A percentile compares a stretch with the other conserved stretches of the same genome.
Evolutionary conservation across 2,888 invertebrate genomes (phyloP).

Genomic region (Blomia tropicalis): DNA sequence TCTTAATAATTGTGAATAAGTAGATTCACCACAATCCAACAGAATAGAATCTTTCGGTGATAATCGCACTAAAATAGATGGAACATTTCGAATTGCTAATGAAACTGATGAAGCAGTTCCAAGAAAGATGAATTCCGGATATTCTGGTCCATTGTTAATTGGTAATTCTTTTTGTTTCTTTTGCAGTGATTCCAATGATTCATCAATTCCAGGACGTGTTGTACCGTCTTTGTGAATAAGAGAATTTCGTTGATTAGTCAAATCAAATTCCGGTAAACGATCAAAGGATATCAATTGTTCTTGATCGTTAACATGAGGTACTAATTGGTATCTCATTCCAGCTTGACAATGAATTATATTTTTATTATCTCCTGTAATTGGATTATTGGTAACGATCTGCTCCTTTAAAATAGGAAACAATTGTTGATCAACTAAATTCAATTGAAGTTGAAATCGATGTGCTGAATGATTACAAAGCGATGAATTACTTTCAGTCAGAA

Average conservation of each 20-base stretch:
- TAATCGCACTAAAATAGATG: constrained; percentile 57
- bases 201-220: constrained; percentile 3
- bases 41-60: constrained; percentile 52
- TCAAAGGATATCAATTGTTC: not conserved
- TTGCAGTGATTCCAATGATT: constrained; percentile 1
- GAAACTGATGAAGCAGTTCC: constrained; percentile 90
- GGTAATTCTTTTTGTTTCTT: constrained; percentile 1
- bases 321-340: not conserved
- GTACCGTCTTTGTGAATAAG: constrained; percentile 2
- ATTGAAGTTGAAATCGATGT: constrained; percentile 14
- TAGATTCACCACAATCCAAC: constrained; percentile 90
- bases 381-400: not conserved
- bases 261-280: not conserved
- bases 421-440: constrained; percentile 15
- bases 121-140: constrained; percentile 58
- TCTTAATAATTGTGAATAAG: constrained; percentile 65
- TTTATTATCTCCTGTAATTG: not conserved
- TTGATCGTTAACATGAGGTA: not conserved
- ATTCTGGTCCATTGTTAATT: constrained; percentile 34
- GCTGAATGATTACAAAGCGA: constrained; percentile 19
- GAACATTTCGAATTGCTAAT: constrained; percentile 79
- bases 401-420: constrained; percentile 16
- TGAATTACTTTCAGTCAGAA: constrained; percentile 39
- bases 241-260: not conserved
- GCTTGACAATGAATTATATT: constrained; percentile 10